Evolutionary conservation across 1,140 invertebrate genomes (phyloP).

Genomic region (Platorchestia sp.): DNA sequence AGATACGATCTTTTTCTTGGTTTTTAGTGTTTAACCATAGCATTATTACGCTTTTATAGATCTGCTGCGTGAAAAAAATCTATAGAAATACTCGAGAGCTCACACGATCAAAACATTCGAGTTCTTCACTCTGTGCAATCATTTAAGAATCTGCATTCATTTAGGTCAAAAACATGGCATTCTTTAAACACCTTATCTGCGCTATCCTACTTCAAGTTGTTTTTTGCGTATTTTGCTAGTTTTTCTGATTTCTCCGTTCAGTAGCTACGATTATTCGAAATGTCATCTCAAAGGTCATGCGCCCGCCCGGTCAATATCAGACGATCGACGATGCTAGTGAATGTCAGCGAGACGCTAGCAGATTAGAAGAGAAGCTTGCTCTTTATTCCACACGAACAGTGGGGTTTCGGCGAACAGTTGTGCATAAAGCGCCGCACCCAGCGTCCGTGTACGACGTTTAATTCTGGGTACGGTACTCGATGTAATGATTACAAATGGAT

Average conservation of each 20-base stretch:
- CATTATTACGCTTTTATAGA: background rate
- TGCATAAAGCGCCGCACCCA: no score
- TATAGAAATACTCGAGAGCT: background rate
- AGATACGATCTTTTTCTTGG: background rate
- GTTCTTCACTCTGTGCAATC: background rate
- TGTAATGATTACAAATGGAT: background rate
- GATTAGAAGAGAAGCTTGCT: background rate
- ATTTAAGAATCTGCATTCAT: background rate
- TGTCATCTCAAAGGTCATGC: conserved; percentile 16
- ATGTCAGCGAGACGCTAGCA: background rate
- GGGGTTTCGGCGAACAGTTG: background rate
- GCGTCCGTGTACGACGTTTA: no score
- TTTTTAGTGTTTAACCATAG: background rate
- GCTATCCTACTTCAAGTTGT: background rate
- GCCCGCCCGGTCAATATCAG: background rate
- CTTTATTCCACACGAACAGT: background rate
- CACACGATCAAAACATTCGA: background rate
- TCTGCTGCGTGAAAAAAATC: background rate
- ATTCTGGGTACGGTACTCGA: background rate
- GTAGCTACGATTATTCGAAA: conserved; percentile 23
- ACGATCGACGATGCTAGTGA: background rate
- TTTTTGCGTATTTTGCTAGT: background rate
- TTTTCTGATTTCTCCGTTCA: background rate
- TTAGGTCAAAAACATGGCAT: background rate
- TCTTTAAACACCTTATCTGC: background rate